These are phyloP conservation scores for Arctocebus calabarensis DNA, from an alignment of 2,797 vertebrate genomes.

Conservation along the genomic window DNA sequence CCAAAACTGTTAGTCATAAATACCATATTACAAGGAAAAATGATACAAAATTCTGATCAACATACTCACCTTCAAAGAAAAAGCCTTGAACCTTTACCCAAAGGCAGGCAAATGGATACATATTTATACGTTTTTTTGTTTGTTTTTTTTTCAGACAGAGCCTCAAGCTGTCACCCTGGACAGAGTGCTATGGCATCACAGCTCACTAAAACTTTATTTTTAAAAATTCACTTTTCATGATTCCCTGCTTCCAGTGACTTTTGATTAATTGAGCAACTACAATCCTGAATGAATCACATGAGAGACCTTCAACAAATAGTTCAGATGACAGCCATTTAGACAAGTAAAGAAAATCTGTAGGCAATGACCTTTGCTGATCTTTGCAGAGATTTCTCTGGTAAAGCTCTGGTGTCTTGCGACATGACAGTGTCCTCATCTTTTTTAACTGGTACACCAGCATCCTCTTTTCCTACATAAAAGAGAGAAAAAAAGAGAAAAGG, in stretches of 20 bases:
- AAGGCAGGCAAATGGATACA: conserved; percentile 6
- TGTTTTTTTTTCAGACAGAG: no score
- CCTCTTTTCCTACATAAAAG: conserved; percentile 81
- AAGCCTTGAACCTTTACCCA: background rate
- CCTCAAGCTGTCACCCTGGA: no score
- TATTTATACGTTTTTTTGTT: background rate
- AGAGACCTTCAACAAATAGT: background rate
- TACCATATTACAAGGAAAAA: background rate
- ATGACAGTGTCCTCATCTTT: conserved; percentile 75
- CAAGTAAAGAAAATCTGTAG: conserved; percentile 8
- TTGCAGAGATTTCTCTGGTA: conserved; percentile 90
- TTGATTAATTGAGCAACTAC: conserved; percentile 19
- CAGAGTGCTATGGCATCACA: no score
- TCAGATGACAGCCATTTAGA: background rate
- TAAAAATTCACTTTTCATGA: conserved; percentile 26
- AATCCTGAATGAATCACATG: background rate
- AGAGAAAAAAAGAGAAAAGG: background rate
- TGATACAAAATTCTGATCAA: conserved; percentile 25
- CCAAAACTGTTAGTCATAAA: background rate
- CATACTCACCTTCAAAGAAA: background rate
- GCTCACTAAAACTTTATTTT: background rate
- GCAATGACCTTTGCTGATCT: conserved; percentile 94
- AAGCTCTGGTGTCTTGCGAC: conserved; percentile 80
- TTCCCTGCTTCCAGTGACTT: background rate
- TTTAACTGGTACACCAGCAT: background rate